Evolutionary conservation across 2,888 invertebrate species (phyloP), one percentile per base, ranked within the genome.

Genomic region (Microchrysa polita): DNA sequence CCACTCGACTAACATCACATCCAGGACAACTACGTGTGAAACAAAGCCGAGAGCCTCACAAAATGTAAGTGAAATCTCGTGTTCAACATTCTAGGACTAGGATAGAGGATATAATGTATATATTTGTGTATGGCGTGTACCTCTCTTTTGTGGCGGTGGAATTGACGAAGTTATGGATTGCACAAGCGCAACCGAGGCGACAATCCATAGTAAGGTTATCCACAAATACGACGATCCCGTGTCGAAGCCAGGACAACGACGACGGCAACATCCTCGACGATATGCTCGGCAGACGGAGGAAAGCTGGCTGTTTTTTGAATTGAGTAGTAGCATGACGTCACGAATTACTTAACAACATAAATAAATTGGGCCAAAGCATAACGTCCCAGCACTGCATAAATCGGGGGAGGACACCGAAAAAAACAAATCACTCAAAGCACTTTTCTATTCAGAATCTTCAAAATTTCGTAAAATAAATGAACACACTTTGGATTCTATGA

Each of bases 91-190:
- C 18, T 16, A 67, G 52, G 53, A 69, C 23, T 5, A 12, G 52
- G 42, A 61, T 63, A 59, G 34, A 20, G 27, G n/a, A n/a, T n/a
- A n/a, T n/a, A n/a, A n/a, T n/a, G n/a, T n/a, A n/a, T n/a, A n/a
- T n/a, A n/a, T n/a, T n/a, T 48, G 23, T 67, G 53, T 79, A 84
- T n/a, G n/a, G n/a, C 27, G 2, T 7, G 7, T 34, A 34, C 84
- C 84, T 84, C 84, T 77, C 79, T 84, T 84, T 76, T 84, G 84
- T 76, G 82, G 83, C 76, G 83, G 79, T 78, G 83, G 82, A 80
- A 84, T 80, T 73, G 84, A 83, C 74, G 84, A 82, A 75, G 83
- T 83, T 79, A 82, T 80, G 77, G 83, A 80, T 75, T 83, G 81
- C 76, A 83, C 81, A 79, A 83, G 79, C 79, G 80, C 79, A 79